Percentiles rank a stretch among this genome's conserved stretches.
Evolutionary conservation across 1,140 invertebrate genomes (phyloP).

Genomic region (Heterodera carotae): DNA sequence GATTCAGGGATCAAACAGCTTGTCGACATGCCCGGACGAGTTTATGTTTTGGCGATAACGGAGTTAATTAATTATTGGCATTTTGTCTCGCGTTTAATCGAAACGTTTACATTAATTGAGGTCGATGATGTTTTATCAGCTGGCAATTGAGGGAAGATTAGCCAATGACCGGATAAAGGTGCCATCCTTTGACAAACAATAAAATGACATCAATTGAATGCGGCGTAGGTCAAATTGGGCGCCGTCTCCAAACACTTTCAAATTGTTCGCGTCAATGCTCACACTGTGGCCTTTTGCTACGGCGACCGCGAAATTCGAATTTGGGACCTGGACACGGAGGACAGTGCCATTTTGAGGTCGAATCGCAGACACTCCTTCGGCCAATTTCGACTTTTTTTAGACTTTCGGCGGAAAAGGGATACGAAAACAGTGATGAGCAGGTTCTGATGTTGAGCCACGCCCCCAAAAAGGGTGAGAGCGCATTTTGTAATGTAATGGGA

Average conservation of each 20-base stretch:
- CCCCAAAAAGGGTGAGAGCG: conserved; percentile 66
- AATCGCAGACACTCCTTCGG: not conserved
- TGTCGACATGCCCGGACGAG: conserved; percentile 39
- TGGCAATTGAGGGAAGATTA: conserved; percentile 65
- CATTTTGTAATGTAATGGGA: conserved; percentile 36
- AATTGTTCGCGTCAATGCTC: conserved; percentile 35
- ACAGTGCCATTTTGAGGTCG: conserved; percentile 71
- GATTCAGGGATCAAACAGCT: conserved; percentile 44
- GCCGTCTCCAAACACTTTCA: conserved; percentile 72
- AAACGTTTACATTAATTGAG: no score
- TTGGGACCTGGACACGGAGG: conserved; percentile 89
- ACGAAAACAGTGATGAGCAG: conserved; percentile 69
- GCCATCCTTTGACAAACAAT: not conserved
- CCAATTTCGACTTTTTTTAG: conserved; percentile 21
- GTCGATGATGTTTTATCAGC: conserved; percentile 53
- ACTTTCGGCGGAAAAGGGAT: conserved; percentile 64
- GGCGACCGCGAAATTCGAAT: conserved; percentile 73
- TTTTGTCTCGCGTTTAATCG: not conserved
- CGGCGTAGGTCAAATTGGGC: conserved; percentile 68
- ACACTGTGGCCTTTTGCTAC: conserved; percentile 51
- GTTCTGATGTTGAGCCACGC: conserved; percentile 64
- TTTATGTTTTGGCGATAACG: conserved; percentile 41
- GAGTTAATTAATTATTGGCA: conserved; percentile 5
- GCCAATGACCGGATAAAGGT: conserved; percentile 51
- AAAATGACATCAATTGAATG: not conserved